A percentile compares a stretch with the other conserved stretches of the same genome.
Conservation (phyloP, 2,797 vertebrate species). For the Brachyrhaphis roseni region DNA sequence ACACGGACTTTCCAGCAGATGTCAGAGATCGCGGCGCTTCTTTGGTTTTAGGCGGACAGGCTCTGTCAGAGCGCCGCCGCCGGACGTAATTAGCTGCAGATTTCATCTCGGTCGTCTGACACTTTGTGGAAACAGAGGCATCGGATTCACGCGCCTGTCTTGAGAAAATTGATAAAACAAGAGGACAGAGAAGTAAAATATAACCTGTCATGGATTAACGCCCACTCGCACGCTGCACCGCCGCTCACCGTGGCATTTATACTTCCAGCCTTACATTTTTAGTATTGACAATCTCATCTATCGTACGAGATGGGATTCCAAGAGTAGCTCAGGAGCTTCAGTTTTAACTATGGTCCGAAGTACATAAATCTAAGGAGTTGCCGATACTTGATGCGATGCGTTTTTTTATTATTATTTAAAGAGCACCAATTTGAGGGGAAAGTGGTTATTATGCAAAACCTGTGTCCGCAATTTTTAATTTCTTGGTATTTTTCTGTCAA, state of each 20-base stretch:
- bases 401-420: background rate
- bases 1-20: constrained; percentile 41
- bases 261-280: constrained; percentile 49
- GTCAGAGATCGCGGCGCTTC: constrained; percentile 27
- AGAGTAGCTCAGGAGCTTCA: constrained; percentile 25
- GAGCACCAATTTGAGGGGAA: background rate
- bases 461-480: too few relatives aligned
- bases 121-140: constrained; percentile 6
- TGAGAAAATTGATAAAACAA: constrained; percentile 22
- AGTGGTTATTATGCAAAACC: too few relatives aligned
- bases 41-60: constrained; percentile 29
- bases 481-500: too few relatives aligned
- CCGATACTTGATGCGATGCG: background rate
- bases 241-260: constrained; percentile 27
- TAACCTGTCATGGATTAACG: constrained; percentile 57
- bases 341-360: constrained; percentile 21
- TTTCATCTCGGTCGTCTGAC: constrained; percentile 17
- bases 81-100: constrained; percentile 45
- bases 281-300: constrained; percentile 58
- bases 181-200: constrained; percentile 21
- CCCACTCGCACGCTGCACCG: constrained; percentile 33
- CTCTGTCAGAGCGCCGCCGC: constrained; percentile 16
- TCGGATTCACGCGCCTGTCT: constrained; percentile 2
- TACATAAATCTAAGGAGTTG: constrained; percentile 13
- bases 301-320: constrained; percentile 44